A percentile compares a stretch with the other conserved stretches of the same genome.
Evolutionary conservation across 2,888 invertebrate species (phyloP).

Genomic region (Micoletzkya japonica): DNA sequence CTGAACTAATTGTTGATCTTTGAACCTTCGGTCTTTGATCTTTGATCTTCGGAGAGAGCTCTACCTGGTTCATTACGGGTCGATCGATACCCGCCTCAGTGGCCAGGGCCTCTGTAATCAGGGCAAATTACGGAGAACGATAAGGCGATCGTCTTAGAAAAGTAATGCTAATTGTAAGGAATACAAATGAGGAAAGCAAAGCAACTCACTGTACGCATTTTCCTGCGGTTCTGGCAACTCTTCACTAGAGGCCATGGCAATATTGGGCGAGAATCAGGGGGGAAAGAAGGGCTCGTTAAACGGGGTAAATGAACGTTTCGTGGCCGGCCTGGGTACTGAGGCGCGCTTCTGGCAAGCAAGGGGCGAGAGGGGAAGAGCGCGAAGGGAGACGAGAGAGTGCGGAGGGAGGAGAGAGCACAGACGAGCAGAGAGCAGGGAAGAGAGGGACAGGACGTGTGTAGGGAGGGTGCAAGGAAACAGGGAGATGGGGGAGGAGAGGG

Average conservation of each 20-base stretch:
- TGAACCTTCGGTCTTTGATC: neutral
- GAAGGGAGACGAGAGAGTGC: neutral
- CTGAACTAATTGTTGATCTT: neutral
- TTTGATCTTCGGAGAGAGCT: neutral
- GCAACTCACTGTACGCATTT: constrained; percentile 5
- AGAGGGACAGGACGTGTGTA: neutral
- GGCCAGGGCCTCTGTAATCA: constrained; percentile 21
- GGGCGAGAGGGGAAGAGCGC: too few relatives aligned
- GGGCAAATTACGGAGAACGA: too few relatives aligned
- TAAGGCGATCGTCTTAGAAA: neutral
- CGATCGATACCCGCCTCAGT: constrained; percentile 19
- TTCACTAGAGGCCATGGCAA: neutral
- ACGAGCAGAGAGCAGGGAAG: neutral
- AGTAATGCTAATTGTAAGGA: neutral
- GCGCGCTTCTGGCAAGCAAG: too few relatives aligned
- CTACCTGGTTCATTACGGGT: constrained; percentile 26
- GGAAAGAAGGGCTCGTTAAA: neutral
- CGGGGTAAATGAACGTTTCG: too few relatives aligned
- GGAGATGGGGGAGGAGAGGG: neutral
- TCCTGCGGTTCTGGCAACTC: neutral
- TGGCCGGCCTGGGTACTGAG: too few relatives aligned
- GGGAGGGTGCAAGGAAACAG: neutral
- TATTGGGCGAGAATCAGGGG: neutral
- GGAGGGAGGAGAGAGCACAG: neutral
- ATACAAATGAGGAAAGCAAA: neutral